Evolutionary conservation across 2,888 invertebrate species (phyloP).

Genomic region (Nemotelus nigrinus): DNA sequence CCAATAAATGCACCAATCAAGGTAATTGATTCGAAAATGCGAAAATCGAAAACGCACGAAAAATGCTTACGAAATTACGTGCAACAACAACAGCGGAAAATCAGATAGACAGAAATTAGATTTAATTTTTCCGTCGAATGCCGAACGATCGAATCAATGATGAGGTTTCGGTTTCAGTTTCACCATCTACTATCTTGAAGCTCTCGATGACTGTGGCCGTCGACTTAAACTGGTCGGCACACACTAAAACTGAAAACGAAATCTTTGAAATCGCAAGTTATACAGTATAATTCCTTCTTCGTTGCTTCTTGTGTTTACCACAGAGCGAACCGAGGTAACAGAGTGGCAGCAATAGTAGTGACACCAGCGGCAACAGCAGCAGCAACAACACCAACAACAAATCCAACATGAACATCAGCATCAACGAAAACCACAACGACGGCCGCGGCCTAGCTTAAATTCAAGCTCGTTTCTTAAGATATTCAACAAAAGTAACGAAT

Average conservation of each 20-base stretch:
- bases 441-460: constrained; percentile 27
- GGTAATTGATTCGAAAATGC: not conserved
- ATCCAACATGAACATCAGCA: not conserved
- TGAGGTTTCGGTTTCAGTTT: not conserved
- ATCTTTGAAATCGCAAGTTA: constrained; percentile 57
- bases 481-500: constrained; percentile 31
- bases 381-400: not conserved
- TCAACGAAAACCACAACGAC: constrained; percentile 22
- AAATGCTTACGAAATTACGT: not conserved
- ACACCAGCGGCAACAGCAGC: too few species aligned
- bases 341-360: too few species aligned
- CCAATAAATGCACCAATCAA: not conserved
- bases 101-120: not conserved
- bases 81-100: not conserved
- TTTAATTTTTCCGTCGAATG: constrained; percentile 27
- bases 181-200: constrained; percentile 29
- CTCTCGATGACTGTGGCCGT: constrained; percentile 61
- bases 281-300: constrained; percentile 53
- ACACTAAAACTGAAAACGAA: constrained; percentile 66
- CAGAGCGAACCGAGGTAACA: not conserved
- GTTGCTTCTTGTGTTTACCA: constrained; percentile 15
- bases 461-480: constrained; percentile 32
- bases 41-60: too few species aligned
- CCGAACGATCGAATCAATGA: constrained; percentile 33
- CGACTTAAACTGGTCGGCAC: constrained; percentile 66